Evolutionary conservation across 2,888 invertebrate species (phyloP).

Genomic region (Mesodorylaimus sp.): DNA sequence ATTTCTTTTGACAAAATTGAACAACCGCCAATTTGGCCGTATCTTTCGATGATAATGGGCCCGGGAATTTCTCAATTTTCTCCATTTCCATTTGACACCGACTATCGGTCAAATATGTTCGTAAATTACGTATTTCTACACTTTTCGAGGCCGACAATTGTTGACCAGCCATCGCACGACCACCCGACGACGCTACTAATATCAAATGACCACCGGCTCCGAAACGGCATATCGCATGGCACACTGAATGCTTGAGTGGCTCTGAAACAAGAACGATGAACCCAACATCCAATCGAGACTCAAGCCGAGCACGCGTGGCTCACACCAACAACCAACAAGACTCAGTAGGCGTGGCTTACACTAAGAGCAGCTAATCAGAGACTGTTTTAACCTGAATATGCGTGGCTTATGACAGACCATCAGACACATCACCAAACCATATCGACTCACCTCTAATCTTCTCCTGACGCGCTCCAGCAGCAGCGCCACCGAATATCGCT

Average conservation of each 20-base stretch:
- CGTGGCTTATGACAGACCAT: not conserved
- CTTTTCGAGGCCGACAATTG: not conserved
- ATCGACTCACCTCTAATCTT: too few relatives aligned
- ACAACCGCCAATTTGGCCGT: not conserved
- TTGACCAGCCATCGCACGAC: not conserved
- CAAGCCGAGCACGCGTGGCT: too few relatives aligned
- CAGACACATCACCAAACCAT: not conserved
- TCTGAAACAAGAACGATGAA: too few relatives aligned
- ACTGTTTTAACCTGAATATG: not conserved
- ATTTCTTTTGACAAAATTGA: not conserved
- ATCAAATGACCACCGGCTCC: not conserved
- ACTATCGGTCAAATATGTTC: not conserved
- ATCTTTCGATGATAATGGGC: not conserved
- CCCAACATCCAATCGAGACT: too few relatives aligned
- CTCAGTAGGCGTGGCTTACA: too few relatives aligned
- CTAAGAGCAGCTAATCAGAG: not conserved
- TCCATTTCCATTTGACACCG: not conserved
- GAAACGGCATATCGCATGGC: not conserved
- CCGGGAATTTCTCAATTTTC: slow-evolving; percentile 3
- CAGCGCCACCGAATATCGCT: too few relatives aligned
- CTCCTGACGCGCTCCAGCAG: too few relatives aligned
- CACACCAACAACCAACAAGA: too few relatives aligned
- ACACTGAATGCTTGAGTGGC: not conserved
- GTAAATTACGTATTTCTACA: not conserved
- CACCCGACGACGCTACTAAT: too few relatives aligned